Conservation (phyloP, 2,888 invertebrate species). For the Prenolepis imparis region DNA sequence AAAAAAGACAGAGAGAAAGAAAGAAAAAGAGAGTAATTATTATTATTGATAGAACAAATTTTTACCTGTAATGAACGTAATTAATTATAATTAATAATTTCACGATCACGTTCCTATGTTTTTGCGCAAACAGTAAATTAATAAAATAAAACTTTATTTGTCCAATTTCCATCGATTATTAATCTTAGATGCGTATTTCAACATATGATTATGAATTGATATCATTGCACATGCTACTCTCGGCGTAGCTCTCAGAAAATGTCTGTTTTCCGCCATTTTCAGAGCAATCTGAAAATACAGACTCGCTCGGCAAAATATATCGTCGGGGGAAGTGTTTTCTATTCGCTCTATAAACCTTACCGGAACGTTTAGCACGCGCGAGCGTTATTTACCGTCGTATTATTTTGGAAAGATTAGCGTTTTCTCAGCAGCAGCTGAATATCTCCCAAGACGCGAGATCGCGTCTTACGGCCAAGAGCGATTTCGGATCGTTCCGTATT, state of each 20-base stretch:
- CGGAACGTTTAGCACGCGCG: constrained; percentile 11
- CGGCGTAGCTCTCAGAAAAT: background rate
- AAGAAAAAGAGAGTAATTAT: background rate
- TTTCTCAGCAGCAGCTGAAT: constrained; percentile 6
- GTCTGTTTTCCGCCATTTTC: background rate
- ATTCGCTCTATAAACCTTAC: constrained; percentile 15
- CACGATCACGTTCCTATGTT: background rate
- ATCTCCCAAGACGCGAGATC: constrained; percentile 15
- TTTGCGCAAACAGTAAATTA: background rate
- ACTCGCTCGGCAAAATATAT: constrained; percentile 9
- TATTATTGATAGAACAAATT: background rate
- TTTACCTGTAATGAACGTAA: background rate
- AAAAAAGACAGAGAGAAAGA: background rate
- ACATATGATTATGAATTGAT: background rate
- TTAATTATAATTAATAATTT: background rate
- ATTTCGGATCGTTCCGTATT: background rate
- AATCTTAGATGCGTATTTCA: background rate
- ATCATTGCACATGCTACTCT: background rate
- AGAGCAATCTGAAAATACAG: constrained; percentile 39
- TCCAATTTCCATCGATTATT: background rate
- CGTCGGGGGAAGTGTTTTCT: background rate
- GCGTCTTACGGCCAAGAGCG: constrained; percentile 20
- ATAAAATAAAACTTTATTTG: background rate
- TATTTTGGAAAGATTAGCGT: constrained; percentile 38
- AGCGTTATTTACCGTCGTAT: constrained; percentile 36